Percentiles rank a stretch among this genome's conserved stretches.
phyloP scores from a whole-genome alignment of 2,888 invertebrate genomes.

The Lycaena phlaeas region DNA sequence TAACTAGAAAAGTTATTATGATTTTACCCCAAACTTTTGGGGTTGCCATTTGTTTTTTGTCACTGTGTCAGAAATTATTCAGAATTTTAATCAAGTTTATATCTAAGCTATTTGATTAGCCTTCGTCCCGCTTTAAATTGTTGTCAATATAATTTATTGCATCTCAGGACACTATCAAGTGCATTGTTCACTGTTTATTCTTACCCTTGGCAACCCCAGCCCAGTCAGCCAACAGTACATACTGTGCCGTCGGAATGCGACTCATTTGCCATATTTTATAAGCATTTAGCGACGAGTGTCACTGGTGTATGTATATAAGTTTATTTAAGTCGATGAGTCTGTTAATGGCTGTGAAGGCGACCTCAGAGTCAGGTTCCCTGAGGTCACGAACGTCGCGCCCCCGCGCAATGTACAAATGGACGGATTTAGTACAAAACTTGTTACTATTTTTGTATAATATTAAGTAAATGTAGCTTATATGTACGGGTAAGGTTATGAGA shows the following conservation, averaged over 20 bases:
- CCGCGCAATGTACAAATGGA: constrained; percentile 65
- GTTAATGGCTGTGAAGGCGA: constrained; percentile 36
- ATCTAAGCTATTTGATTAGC: too few relatives aligned
- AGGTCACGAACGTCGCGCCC: constrained; percentile 42
- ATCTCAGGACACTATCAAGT: too few relatives aligned
- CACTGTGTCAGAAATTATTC: too few relatives aligned
- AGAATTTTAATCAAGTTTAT: too few relatives aligned
- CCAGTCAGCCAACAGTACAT: too few relatives aligned
- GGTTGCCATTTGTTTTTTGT: not conserved
- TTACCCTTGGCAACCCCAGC: too few relatives aligned
- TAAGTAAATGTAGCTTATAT: constrained; percentile 60
- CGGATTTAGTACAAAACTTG: constrained; percentile 68
- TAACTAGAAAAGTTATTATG: too few relatives aligned
- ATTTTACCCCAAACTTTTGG: too few relatives aligned
- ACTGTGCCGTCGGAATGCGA: constrained; percentile 10
- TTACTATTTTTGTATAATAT: constrained; percentile 71
- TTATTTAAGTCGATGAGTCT: constrained; percentile 23
- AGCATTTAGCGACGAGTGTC: constrained; percentile 32
- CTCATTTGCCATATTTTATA: constrained; percentile 25
- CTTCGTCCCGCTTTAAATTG: too few relatives aligned
- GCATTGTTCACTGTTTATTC: too few relatives aligned
- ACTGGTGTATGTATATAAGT: constrained; percentile 19
- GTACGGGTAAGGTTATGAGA: constrained; percentile 31
- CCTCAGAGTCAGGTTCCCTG: constrained; percentile 11
- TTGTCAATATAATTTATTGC: too few relatives aligned